Conservation (phyloP, 2,113 vertebrate genomes). For the Geococcyx californianus region DNA sequence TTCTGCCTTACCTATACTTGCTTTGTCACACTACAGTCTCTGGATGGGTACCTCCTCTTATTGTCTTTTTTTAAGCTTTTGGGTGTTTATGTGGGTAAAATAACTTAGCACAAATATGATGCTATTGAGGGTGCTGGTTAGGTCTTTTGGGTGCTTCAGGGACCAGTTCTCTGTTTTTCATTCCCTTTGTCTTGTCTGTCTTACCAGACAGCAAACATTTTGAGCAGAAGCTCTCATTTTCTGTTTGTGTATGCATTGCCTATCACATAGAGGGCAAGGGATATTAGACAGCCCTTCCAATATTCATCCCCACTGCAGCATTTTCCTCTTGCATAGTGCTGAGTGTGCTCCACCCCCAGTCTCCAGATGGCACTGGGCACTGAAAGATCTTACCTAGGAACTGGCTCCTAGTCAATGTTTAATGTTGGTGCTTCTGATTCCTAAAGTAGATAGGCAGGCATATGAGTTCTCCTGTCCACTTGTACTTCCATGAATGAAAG, state of each 20-base stretch:
- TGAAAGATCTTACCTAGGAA: not conserved
- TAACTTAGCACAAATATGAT: not conserved
- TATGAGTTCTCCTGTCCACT: fast-evolving
- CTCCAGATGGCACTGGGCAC: too few species aligned
- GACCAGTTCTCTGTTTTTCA: not conserved
- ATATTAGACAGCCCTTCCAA: not conserved
- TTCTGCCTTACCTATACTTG: not conserved
- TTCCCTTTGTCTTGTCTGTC: not conserved
- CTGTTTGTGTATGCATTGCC: not conserved
- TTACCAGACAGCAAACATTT: not conserved
- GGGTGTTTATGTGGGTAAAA: not conserved
- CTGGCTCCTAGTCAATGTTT: fast-evolving
- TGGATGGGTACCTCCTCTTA: not conserved
- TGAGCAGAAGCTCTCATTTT: not conserved
- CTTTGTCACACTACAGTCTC: not conserved
- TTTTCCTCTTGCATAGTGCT: not conserved
- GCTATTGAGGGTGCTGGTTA: not conserved
- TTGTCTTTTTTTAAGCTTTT: not conserved
- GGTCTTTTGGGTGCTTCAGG: not conserved
- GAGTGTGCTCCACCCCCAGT: not conserved
- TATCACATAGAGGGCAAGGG: fast-evolving
- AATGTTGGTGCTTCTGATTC: not conserved
- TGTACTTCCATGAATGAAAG: too few species aligned
- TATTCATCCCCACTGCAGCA: not conserved
- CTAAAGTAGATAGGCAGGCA: fast-evolving